Base-by-base conservation (phyloP, 1,140 invertebrate species). In the Neodiprion pinetum region DNA sequence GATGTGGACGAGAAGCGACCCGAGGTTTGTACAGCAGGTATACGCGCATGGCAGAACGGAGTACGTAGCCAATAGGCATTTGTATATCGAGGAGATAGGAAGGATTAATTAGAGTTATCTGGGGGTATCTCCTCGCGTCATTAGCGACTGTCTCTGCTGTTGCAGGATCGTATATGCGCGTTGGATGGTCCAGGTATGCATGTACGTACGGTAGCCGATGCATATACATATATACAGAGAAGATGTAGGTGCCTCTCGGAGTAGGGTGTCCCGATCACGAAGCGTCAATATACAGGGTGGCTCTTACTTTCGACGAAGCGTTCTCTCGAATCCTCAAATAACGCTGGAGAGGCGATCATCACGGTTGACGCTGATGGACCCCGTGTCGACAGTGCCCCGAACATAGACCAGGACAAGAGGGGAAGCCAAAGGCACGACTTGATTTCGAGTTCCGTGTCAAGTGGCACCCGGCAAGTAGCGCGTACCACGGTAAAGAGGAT, bases 61-160 rank as follows among this genome's bases (percentile, higher is more conserved):
- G 53, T 61, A 12, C 28, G 53, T 61, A 61, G 72, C 71, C 71
- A 74, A 74, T 76, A 75, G 78, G 76, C 82, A 83, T 84, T 84
- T 81, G 82, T 84, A 81, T 84, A 82, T 84, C 81, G 80, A 78
- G 78, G 74, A 80, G 84, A 85, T 84, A 83, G 80, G 79, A 78
- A 79, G 81, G 84, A 86, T 86, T 86, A 86, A 86, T 85, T 86
- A 85, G 80, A 84, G 82, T 80, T 85, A 86, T 86, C 83, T 40
- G 77, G 73, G 79, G 79, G 76, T 84, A 85, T 85, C 83, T 83
- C 72, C 48, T 70, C 72, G 83, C 83, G 83, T 85, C 84, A 85
- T 85, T 86, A 85, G 84, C 84, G 75, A 81, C 75, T 77, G 77
- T 81, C 72, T 76, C 78, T 78, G 77, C 79, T 76, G 78, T 72